Evolutionary conservation across 1,140 invertebrate species (phyloP), one percentile per base, ranked within the genome.

Genomic region (Drosophila lini): DNA sequence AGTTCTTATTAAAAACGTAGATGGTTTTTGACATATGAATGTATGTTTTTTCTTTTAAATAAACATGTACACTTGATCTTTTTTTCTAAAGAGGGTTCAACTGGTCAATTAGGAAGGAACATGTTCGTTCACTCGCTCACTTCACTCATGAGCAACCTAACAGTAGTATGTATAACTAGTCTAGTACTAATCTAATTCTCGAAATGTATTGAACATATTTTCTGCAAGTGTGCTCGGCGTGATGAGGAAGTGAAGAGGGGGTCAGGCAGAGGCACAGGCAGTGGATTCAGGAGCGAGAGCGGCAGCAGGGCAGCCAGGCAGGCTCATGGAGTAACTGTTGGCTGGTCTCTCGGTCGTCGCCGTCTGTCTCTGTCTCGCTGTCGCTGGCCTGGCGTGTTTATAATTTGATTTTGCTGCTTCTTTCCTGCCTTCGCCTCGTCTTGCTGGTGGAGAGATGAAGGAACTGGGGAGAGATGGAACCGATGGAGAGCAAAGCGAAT

Each of bases 321-420:
- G 56, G 53, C 59, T 53, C 48, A 69, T 59, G 74, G 65, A 62
- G 74, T 74, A 74, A 74, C 71, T 40, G 71, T 62, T 74, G 68
- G 68, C 57, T 77, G 64, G 65, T 61, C 65, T 61, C 65, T 70
- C 56, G 65, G 74, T 70, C 65, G 71, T 70, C 50, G 42, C 48
- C 34, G 44, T 47, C 67, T 19, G 41, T 36, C 34, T 36, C 67
- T 31, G 55, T 38, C 55, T 44, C 55, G n/a, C 78, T 77, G 79
- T 81, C 81, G 64, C 62, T 80, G 74, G 83, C 67, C 83, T 88
- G 83, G 83, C 83, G 83, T 86, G 83, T 88, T 88, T 88, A 89
- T 88, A 88, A 88, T 88, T 88, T 88, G 83, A 88, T 88, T 88
- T 88, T 74, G 83, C 83, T 88, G 81, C 83, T 86, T 82, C 81